Evolutionary conservation across 1,140 invertebrate genomes (phyloP).

Genomic region (Drosophila nannoptera): DNA sequence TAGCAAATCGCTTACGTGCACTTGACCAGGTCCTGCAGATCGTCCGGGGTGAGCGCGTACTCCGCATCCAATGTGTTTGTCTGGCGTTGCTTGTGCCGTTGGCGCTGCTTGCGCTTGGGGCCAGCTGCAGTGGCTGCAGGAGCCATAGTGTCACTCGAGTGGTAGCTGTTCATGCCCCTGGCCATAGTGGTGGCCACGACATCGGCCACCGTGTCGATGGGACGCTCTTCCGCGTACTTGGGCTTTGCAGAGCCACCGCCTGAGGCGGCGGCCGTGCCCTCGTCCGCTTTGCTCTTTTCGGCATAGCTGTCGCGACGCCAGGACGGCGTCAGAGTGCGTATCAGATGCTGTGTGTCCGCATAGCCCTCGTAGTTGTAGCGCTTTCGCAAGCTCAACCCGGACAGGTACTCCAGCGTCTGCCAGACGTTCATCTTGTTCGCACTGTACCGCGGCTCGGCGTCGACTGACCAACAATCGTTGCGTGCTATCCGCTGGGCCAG

Average conservation of each 20-base stretch:
- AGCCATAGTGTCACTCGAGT: conserved; percentile 41
- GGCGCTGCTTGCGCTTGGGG: conserved; percentile 24
- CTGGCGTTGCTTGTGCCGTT: conserved; percentile 6
- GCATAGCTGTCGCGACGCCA: conserved; percentile 72
- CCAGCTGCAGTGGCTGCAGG: conserved; percentile 2
- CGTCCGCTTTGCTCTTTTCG: conserved; percentile 60
- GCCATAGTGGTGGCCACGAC: conserved; percentile 30
- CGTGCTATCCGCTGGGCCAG: conserved; percentile 73
- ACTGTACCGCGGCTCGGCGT: conserved; percentile 69
- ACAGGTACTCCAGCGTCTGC: conserved; percentile 74
- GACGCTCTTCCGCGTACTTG: conserved; percentile 49
- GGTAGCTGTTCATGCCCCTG: conserved; percentile 28
- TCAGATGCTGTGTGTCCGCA: conserved; percentile 65
- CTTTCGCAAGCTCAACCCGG: conserved; percentile 66
- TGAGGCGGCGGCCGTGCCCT: not conserved
- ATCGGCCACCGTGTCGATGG: conserved; percentile 17
- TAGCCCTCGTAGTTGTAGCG: conserved; percentile 75
- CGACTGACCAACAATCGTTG: conserved; percentile 77
- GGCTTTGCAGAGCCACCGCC: conserved; percentile 1
- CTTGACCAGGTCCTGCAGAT: conserved; percentile 71
- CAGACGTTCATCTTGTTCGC: conserved; percentile 78
- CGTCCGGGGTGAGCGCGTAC: conserved; percentile 62
- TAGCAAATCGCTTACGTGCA: conserved; percentile 60
- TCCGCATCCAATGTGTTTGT: conserved; percentile 38
- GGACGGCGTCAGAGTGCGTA: conserved; percentile 69